Base-by-base conservation (phyloP, 2,888 invertebrate genomes). In the Macaria notata region DNA sequence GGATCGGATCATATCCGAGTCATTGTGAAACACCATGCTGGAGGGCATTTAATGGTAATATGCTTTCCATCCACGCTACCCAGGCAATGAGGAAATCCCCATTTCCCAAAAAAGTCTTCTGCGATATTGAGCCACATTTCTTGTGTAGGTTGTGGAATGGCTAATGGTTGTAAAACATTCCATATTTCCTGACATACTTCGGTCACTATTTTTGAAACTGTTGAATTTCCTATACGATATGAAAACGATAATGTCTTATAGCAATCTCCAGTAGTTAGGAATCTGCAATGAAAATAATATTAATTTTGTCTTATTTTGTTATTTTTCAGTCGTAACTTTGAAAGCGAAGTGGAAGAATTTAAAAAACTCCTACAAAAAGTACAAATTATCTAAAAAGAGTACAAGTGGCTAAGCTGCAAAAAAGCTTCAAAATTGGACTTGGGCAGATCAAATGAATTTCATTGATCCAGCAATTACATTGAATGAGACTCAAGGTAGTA, bases 361-460 rank as follows among this genome's bases (percentile, higher is more conserved):
- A 53, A 58, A 49, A 53, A 53, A 58, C 63, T 38, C 51, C 38
- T 51, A 45, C 38, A 51, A 45, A 51, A 51, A 45, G 38, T 51
- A 45, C 38, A 51, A 51, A 45, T 30, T 38, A 45, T 45, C 45
- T 38, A 45, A 45, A 45, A 36, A 51, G 38, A 30, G 44, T 38
- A 45, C 45, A n/a, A 51, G 51, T 51, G 51, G 46, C 33, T 45
- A 51, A 45, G 51, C 56, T 41, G 46, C 49, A 49, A 57, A 56
- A 51, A 51, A 60, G 44, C 60, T 60, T 54, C 52, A 49, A 52
- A 59, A 62, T 54, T 59, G 56, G 59, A 44, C 56, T 47, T 59
- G 62, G 62, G 59, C 59, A 49, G 59, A 62, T 52, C 56, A 59
- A 54, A 59, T 62, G 59, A 57, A 46, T 49, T 62, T 62, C 53